phyloP scores from a whole-genome alignment of 2,113 vertebrate species.

The Fukomys damarensis region DNA sequence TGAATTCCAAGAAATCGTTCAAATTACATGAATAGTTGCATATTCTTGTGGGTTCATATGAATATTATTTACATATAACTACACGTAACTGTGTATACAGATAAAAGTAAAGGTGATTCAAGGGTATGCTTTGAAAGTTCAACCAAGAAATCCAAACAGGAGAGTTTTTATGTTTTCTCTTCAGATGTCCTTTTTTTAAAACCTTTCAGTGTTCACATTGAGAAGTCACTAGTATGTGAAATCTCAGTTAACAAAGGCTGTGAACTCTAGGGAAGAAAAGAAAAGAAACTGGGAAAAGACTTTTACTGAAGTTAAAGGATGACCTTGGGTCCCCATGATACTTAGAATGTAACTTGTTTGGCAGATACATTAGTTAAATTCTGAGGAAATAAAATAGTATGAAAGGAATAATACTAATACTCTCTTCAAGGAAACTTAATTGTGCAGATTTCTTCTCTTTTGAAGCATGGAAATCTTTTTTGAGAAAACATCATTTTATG shows the following conservation, averaged over 20 bases:
- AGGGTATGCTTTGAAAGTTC: constrained; percentile 65
- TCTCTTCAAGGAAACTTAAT: background rate
- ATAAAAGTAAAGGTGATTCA: constrained; percentile 38
- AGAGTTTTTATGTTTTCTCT: constrained; percentile 44
- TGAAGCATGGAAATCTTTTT: background rate
- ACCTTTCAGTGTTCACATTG: background rate
- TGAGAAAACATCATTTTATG: background rate
- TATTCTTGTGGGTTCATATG: constrained; percentile 20
- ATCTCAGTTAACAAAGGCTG: background rate
- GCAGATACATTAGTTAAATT: background rate
- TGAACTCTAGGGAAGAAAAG: background rate
- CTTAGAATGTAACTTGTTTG: background rate
- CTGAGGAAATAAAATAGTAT: background rate
- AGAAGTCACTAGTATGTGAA: background rate
- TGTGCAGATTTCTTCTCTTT: constrained; percentile 5
- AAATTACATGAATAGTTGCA: constrained; percentile 24
- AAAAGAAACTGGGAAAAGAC: background rate
- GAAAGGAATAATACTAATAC: background rate
- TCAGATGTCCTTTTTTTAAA: constrained; percentile 38
- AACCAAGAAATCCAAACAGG: constrained; percentile 34
- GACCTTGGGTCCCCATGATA: background rate
- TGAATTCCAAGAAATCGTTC: constrained; percentile 61
- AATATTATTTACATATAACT: constrained; percentile 33
- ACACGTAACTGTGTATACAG: background rate
- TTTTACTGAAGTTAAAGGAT: background rate